A percentile compares a stretch with the other conserved stretches of the same genome.
Conservation (phyloP, 2,797 vertebrate species). For the Chelon labrosus region DNA sequence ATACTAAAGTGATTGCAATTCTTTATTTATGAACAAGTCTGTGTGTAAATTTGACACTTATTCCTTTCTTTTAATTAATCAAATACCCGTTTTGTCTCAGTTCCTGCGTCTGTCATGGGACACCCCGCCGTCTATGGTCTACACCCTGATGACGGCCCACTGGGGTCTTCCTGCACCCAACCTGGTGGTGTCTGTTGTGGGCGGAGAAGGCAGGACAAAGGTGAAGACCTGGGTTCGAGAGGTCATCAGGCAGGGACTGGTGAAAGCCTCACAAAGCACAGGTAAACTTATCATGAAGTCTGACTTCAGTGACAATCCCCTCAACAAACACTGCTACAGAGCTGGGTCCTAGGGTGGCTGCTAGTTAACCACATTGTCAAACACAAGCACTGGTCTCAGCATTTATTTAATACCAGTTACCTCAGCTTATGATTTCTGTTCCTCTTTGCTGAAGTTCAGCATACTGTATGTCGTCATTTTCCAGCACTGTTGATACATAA, state of each 20-base stretch:
- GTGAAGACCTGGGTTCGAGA: constrained; percentile 92
- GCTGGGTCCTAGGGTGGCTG: not conserved
- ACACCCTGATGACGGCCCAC: constrained; percentile 84
- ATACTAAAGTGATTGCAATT: not conserved
- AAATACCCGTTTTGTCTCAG: constrained; percentile 65
- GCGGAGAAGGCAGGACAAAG: constrained; percentile 81
- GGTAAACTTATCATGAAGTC: constrained; percentile 76
- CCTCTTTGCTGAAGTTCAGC: not conserved
- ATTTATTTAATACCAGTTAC: not conserved
- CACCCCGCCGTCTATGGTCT: constrained; percentile 82
- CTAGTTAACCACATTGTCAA: not conserved
- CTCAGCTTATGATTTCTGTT: not conserved
- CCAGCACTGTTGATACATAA: not conserved
- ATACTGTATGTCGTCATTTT: not conserved
- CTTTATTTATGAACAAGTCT: not conserved
- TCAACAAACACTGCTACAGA: not conserved
- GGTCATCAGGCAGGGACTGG: constrained; percentile 90
- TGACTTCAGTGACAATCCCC: not conserved
- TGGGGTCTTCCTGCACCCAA: constrained; percentile 90
- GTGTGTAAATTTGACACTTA: not conserved
- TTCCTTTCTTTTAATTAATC: not conserved
- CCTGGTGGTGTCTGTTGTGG: constrained; percentile 92
- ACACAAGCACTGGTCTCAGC: not conserved
- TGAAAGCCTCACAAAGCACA: constrained; percentile 93
- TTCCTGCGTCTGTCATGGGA: constrained; percentile 92